Percentiles rank a stretch among this genome's conserved stretches.
These are phyloP conservation scores for Doryteuthis pealeii DNA, from an alignment of 1,140 invertebrate genomes.

Conservation along the genomic window DNA sequence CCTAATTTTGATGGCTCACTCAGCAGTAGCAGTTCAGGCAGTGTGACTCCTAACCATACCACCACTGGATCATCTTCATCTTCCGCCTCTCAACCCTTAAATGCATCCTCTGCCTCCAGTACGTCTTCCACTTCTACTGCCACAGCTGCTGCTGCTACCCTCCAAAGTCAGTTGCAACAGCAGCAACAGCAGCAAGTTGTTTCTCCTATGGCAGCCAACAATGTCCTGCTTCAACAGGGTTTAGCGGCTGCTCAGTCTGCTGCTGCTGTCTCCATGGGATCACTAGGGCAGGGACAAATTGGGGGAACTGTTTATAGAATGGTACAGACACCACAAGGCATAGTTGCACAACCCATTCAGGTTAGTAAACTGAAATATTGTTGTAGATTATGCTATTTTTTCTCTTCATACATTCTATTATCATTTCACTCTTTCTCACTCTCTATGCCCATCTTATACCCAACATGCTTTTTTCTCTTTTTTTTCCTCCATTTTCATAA, in stretches of 20 bases:
- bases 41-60: neutral
- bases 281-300: slow-evolving; percentile 57
- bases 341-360: slow-evolving; percentile 65
- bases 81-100: neutral
- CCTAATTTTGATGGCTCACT: slow-evolving; percentile 12
- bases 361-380: slow-evolving; percentile 37
- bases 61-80: neutral
- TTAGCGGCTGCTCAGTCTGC: slow-evolving; percentile 51
- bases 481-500: too few species aligned
- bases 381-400: too few species aligned
- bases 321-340: slow-evolving; percentile 64
- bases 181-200: neutral
- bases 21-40: neutral
- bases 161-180: neutral
- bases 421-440: too few species aligned
- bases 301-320: slow-evolving; percentile 63
- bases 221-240: slow-evolving; percentile 47
- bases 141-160: neutral
- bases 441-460: too few species aligned
- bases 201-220: slow-evolving; percentile 31
- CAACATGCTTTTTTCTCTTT: too few species aligned
- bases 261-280: slow-evolving; percentile 50
- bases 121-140: neutral
- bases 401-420: too few species aligned
- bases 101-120: neutral